These are phyloP conservation scores for Sparidentex hasta DNA, from an alignment of 2,797 vertebrate genomes.

Conservation along the genomic window DNA sequence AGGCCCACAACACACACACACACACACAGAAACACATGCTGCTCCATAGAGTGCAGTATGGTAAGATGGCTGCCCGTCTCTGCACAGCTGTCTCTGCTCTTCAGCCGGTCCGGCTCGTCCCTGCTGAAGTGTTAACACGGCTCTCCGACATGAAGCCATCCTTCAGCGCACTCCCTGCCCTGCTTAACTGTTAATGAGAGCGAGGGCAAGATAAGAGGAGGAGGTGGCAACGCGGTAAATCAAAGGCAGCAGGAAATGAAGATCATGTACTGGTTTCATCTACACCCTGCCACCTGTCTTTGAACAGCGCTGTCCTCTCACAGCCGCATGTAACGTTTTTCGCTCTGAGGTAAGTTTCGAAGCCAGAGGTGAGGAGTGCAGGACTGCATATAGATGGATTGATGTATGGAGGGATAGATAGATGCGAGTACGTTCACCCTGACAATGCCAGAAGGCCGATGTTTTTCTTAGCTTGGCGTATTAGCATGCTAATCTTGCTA, in stretches of 20 bases:
- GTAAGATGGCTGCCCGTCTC: conserved; percentile 42
- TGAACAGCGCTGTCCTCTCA: conserved; percentile 64
- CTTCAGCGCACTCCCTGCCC: conserved; percentile 67
- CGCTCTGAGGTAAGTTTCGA: conserved; percentile 24
- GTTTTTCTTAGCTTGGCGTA: too few relatives aligned
- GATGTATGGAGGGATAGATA: not conserved
- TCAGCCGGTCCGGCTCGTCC: conserved; percentile 69
- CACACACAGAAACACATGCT: conserved; percentile 19
- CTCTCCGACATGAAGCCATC: conserved; percentile 53
- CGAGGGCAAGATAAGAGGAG: conserved; percentile 18
- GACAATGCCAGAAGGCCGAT: too few relatives aligned
- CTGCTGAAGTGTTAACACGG: conserved; percentile 73
- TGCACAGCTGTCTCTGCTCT: conserved; percentile 57
- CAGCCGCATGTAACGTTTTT: conserved; percentile 36
- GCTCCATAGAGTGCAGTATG: conserved; percentile 30
- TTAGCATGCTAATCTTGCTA: too few relatives aligned
- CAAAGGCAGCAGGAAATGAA: conserved; percentile 38
- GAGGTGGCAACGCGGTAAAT: conserved; percentile 14
- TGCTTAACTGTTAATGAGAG: conserved; percentile 50
- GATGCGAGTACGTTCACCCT: not conserved
- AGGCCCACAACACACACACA: not conserved
- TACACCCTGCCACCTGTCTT: conserved; percentile 56
- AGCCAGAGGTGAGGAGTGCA: conserved; percentile 8
- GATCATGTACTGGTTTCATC: conserved; percentile 27
- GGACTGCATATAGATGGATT: not conserved